Conservation (phyloP, 1,140 invertebrate genomes). For the Arion vulgaris region DNA sequence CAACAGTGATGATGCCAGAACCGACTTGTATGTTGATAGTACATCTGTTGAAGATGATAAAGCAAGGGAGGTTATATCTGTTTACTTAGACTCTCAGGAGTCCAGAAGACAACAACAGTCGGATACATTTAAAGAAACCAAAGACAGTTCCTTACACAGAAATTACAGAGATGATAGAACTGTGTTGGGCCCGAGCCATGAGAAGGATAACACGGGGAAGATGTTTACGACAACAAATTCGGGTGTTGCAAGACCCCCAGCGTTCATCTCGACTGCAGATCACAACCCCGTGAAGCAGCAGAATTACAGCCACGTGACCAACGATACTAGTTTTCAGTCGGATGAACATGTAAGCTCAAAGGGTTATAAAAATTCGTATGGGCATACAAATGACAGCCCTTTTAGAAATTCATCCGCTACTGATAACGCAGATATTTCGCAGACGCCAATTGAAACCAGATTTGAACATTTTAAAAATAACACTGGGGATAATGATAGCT, state of each 20-base stretch:
- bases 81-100: slow-evolving; percentile 29
- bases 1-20: background rate
- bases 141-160: background rate
- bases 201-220: background rate
- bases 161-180: background rate
- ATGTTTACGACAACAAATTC: background rate
- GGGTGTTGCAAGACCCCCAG: background rate
- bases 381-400: background rate
- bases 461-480: background rate
- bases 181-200: background rate
- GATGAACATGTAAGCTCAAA: background rate
- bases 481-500: background rate
- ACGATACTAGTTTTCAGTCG: background rate
- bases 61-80: slow-evolving; percentile 30
- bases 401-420: background rate
- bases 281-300: background rate
- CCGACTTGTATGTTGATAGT: slow-evolving; percentile 14
- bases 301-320: background rate
- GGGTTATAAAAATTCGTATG: background rate
- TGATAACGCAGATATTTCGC: background rate
- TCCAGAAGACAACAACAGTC: background rate
- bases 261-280: background rate
- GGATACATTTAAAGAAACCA: background rate
- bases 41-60: slow-evolving; percentile 28
- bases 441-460: background rate